Evolutionary conservation across 2,113 vertebrate species (phyloP), one percentile per base, ranked within the genome.

Genomic region (Apus apus): DNA sequence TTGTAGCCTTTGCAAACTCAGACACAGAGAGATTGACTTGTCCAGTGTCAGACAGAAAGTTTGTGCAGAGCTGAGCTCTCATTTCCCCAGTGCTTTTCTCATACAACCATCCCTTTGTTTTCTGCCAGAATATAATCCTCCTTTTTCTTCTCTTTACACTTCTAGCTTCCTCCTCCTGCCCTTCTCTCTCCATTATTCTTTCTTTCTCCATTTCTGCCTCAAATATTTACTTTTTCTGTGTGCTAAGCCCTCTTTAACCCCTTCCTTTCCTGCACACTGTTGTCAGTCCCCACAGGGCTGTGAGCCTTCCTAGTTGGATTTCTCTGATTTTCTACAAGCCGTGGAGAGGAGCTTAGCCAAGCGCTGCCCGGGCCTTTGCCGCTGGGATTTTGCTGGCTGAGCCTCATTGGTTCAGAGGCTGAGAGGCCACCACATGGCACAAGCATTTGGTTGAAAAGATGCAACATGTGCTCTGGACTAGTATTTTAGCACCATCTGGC

Each of bases 401-500:
- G 89, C 78, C 85, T 94, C 67, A 86, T 87, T 92, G 90, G 93
- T 81, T 95, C 73, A 72, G 64, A 87, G 30, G 64, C 61, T 93
- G 68, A 87, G 30, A 92, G 79, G 72, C 82, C 92, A 84, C 87
- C 88, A 90, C 58, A 74, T 73, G 96, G 96, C 88, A 95, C 29
- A 71, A 91, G 77, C 92, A 88, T 94, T 96, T 81, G 87, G 53
- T 75, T 96, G 85, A 97, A 96, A 78, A 89, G 83, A 84, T 95
- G 96, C 94, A 96, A 96, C 93, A 93, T 82, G 93, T 95, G 94
- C 80, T 93, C 54, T 0, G 0, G 73, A 92, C 73, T 50, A 81
- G 76, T 6, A 75, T 94, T 90, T 93, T 84, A 94, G 76, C 83
- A 97, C 96, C 96, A 97, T 96, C 96, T 97, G 96, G 83, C 96